phyloP scores from a whole-genome alignment of 2,888 invertebrate species.

The Alcis repandata region DNA sequence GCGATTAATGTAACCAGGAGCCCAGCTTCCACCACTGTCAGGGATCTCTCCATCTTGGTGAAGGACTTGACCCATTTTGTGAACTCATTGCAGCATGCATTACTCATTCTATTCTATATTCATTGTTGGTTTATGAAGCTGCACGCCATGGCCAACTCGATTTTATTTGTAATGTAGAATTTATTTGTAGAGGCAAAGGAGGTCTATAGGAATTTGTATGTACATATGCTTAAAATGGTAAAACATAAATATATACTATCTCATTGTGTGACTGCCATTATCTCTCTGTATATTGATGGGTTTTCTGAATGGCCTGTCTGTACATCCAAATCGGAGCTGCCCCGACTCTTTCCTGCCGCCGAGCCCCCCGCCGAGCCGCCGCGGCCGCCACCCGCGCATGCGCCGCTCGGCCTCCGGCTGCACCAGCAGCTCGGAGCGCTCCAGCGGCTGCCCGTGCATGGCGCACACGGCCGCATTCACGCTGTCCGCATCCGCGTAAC shows the following conservation, averaged over 20 bases:
- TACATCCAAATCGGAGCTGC: conserved; percentile 94
- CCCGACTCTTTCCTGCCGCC: conserved; percentile 95
- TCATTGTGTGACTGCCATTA: conserved; percentile 27
- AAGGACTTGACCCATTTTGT: conserved; percentile 76
- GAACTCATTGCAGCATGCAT: conserved; percentile 67
- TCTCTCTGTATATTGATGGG: conserved; percentile 74
- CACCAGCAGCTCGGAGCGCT: conserved; percentile 89
- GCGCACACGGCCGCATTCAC: conserved; percentile 88
- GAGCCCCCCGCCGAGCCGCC: conserved; percentile 95
- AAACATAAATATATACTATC: conserved; percentile 1
- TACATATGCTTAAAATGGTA: no score
- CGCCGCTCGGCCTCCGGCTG: conserved; percentile 92
- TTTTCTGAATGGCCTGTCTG: conserved; percentile 91
- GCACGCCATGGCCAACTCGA: conserved; percentile 60
- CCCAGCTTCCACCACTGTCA: conserved; percentile 62
- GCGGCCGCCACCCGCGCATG: conserved; percentile 93
- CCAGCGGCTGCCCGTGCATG: conserved; percentile 87
- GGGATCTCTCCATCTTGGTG: conserved; percentile 65
- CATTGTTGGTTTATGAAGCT: conserved; percentile 42
- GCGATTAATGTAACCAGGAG: conserved; percentile 62
- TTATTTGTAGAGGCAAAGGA: neutral
- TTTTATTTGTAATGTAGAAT: conserved; percentile 2
- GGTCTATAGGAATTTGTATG: neutral
- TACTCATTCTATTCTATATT: conserved; percentile 65
- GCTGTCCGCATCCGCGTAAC: conserved; percentile 88